These are phyloP conservation scores for Odontothrips loti DNA, from an alignment of 2,888 invertebrate species.

Conservation along the genomic window DNA sequence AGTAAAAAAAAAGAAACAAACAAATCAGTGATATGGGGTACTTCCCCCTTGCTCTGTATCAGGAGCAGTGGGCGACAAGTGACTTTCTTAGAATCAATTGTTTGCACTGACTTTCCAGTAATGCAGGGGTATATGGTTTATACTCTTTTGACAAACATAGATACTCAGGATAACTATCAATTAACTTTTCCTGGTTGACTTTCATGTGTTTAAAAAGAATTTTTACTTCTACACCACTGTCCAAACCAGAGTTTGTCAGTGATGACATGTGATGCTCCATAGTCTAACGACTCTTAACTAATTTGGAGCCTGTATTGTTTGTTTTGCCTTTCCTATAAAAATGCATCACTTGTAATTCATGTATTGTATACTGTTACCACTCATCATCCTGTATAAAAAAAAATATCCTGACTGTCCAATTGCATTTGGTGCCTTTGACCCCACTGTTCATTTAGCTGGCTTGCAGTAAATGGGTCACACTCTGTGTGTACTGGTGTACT, in stretches of 20 bases:
- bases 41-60: background rate
- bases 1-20: background rate
- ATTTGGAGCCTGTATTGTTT: no score
- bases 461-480: constrained; percentile 15
- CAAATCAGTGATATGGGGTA: background rate
- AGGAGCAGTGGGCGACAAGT: background rate
- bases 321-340: background rate
- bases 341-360: background rate
- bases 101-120: background rate
- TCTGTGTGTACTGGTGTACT: background rate
- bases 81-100: background rate
- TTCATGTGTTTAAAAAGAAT: background rate
- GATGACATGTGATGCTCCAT: no score
- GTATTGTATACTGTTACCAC: background rate
- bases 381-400: background rate
- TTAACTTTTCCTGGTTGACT: background rate
- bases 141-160: background rate
- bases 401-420: background rate
- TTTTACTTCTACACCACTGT: no score
- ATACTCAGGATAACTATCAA: background rate
- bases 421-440: background rate
- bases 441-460: background rate
- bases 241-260: no score
- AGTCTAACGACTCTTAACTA: no score
- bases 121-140: background rate